Base-by-base conservation (phyloP, 2,888 invertebrate species). In the Dichetophora obliterata region DNA sequence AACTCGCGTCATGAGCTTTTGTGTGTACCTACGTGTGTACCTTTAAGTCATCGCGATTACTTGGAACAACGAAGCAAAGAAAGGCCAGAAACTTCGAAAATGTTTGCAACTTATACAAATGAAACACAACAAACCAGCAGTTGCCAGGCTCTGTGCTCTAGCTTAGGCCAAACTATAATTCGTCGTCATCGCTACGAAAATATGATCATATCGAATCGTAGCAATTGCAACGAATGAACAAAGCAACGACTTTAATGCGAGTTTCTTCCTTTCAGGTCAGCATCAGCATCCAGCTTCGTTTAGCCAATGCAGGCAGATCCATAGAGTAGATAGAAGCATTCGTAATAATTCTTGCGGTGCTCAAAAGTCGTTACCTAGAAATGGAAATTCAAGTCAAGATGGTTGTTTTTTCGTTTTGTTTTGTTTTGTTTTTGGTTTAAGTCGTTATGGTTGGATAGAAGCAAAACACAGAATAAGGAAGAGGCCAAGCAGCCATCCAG, bases 131-230 rank as follows among this genome's bases (percentile, higher is more conserved):
- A 19, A 27, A 27, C 8, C 6, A 59, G 4, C 11, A 57, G 22
- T 59, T 54, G 19, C 6, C 54, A 4, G 57, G 57, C 22, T 22
- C 22, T 59, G 57, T 14, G n/a, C n/a, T 4, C 43, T 11, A 43
- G 57, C 57, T 24, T 24, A 27, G 57, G 11, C 57, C 66, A 66
- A 66, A 37, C 34, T 43, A 66, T 37, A 66, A 66, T 16, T 66
- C 66, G 66, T 37, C 66, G 66, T 19, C 66, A 37, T n/a, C 19
- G 43, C 19, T 19, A n/a, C n/a, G 43, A n/a, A 34, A 6, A 66
- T 59, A n/a, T 66, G 81, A 85, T 84, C 84, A 82, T 86, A 86
- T 86, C 86, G 82, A 83, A 81, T 78, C 80, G 79, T 80, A 79
- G 79, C 81, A 81, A n/a, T 34, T 69, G 79, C 66, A 52, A 37